Evolutionary conservation across 2,888 invertebrate species (phyloP), one percentile per base, ranked within the genome.

Genomic region (Drosophila mimica): DNA sequence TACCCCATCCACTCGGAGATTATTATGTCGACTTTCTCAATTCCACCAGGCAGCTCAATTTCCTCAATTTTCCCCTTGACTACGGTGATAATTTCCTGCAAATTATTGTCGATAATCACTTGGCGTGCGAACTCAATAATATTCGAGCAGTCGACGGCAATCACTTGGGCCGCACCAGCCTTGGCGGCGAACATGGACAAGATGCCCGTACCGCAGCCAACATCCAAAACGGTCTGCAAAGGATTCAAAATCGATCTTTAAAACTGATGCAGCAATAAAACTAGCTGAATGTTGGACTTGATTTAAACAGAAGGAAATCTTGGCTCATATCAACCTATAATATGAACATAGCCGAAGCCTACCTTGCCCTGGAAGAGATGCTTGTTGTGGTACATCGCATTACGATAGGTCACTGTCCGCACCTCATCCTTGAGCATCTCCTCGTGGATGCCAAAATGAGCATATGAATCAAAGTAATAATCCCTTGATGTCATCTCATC

Each of bases 361-460:
- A 95, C 95, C 94, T 97, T 97, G 73, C 96, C 97, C 89, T 97
- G 97, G 93, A 99, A 99, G 74, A 99, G 95, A 94, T 99, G 99
- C 94, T 98, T 98, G 94, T 99, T 99, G 94, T 99, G 99, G 92
- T 98, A 98, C 97, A 99, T 99, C 15, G 99, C 98, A 93, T 99
- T 99, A 63, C 99, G 96, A 93, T 99, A 99, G 1, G 99, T 99
- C 74, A 98, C 95, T 20, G 99, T 99, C 64, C 99, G 95, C 34
- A 99, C 99, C 95, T 99, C 99, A 93, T 99, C 99, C 94, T 99
- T 99, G 75, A 99, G 94, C 99, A 99, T 99, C 94, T 99, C 99
- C 94, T 99, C 99, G 92, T 99, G 99, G 89, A 99, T 99, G 53
- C 99, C 99, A 93, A 99, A 99, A 94, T 99, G 99, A 58, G 99